Conservation (phyloP, 1,140 invertebrate species). For the Cephus cinctus region DNA sequence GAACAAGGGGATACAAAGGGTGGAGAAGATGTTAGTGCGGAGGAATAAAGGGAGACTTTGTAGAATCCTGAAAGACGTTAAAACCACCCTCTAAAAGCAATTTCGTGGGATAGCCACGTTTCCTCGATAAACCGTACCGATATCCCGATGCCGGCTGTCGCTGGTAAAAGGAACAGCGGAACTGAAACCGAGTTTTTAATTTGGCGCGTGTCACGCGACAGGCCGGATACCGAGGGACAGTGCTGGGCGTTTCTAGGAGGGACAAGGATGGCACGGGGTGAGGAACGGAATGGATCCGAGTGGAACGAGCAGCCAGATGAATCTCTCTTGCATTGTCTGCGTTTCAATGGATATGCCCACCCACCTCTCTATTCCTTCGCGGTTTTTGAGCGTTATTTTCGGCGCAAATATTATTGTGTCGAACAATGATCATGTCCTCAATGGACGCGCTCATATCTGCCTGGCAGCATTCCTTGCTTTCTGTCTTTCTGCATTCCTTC, state of each 20-base stretch:
- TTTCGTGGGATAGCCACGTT: slow-evolving; percentile 1
- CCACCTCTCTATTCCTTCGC: slow-evolving; percentile 46
- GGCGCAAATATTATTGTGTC: slow-evolving; percentile 57
- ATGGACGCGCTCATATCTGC: slow-evolving; percentile 33
- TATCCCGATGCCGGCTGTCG: slow-evolving; percentile 26
- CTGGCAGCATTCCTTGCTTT: slow-evolving; percentile 5
- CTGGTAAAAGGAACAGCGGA: slow-evolving; percentile 33
- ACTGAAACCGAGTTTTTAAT: slow-evolving; percentile 54
- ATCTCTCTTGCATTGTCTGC: slow-evolving; percentile 54
- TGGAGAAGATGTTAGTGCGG: no score
- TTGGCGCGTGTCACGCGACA: slow-evolving; percentile 53
- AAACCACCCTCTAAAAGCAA: no score
- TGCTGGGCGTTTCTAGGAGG: slow-evolving; percentile 32
- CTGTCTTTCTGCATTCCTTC: slow-evolving; percentile 5
- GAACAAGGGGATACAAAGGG: not conserved
- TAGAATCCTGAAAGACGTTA: no score
- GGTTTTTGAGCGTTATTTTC: slow-evolving; percentile 52
- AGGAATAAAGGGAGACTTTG: not conserved
- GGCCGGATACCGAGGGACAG: slow-evolving; percentile 17
- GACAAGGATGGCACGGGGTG: slow-evolving; percentile 13
- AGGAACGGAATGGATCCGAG: slow-evolving; percentile 12
- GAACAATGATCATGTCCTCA: slow-evolving; percentile 53
- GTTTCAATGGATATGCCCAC: slow-evolving; percentile 49
- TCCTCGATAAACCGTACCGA: slow-evolving; percentile 23
- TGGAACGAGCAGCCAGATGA: slow-evolving; percentile 47